A percentile compares a stretch with the other conserved stretches of the same genome.
Evolutionary conservation across 92 coral and sea anemone species (phyloP).

Genomic region (Porites rus): DNA sequence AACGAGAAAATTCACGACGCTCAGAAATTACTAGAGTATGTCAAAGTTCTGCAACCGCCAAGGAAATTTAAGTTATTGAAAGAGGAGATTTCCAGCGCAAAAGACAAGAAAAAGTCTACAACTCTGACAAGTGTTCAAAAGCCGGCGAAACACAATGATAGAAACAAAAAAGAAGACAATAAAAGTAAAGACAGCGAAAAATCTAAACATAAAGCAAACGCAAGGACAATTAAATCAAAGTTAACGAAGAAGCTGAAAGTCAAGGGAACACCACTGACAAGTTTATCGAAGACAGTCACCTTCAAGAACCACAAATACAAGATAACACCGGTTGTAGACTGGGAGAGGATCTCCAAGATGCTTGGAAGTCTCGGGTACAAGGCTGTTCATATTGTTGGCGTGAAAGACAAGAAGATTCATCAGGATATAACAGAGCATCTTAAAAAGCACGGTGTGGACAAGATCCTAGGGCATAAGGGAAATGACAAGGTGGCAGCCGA

Average conservation of each 20-base stretch:
- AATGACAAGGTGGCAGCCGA: slow-evolving; percentile 74
- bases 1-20: slow-evolving; percentile 90
- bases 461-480: slow-evolving; percentile 39
- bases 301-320: slow-evolving; percentile 89
- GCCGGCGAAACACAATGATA: slow-evolving; percentile 2
- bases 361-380: slow-evolving; percentile 87
- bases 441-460: slow-evolving; percentile 72
- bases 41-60: slow-evolving; percentile 72
- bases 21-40: slow-evolving; percentile 81
- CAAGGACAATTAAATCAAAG: slow-evolving; percentile 42
- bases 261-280: slow-evolving; percentile 79
- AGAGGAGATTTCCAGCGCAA: slow-evolving; percentile 4
- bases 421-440: slow-evolving; percentile 79
- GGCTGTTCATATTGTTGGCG: slow-evolving; percentile 87
- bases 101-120: slow-evolving; percentile 41
- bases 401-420: slow-evolving; percentile 70
- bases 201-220: slow-evolving; percentile 43
- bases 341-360: slow-evolving; percentile 88
- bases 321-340: slow-evolving; percentile 89
- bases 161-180: background rate
- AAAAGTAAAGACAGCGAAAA: slow-evolving; percentile 13
- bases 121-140: slow-evolving; percentile 1
- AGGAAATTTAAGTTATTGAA: slow-evolving; percentile 34
- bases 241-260: slow-evolving; percentile 55
- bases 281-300: slow-evolving; percentile 86